phyloP scores from a whole-genome alignment of 2,888 invertebrate species.

The Hypsopygia costalis region DNA sequence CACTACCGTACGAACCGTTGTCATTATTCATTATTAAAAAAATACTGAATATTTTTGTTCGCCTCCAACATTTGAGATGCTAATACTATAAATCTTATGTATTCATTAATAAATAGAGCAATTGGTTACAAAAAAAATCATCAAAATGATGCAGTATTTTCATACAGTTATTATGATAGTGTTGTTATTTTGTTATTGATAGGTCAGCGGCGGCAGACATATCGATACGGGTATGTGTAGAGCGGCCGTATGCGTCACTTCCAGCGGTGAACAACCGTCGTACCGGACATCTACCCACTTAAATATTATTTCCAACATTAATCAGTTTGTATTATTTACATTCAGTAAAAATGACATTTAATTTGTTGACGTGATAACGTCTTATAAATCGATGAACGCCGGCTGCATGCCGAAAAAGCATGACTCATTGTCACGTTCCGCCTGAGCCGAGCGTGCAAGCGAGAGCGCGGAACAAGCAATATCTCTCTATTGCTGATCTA shows the following conservation, averaged over 20 bases:
- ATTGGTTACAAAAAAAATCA: neutral
- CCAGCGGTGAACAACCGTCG: constrained; percentile 4
- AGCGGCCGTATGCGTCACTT: neutral
- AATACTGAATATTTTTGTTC: neutral
- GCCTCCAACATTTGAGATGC: neutral
- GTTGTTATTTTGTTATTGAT: constrained; percentile 17
- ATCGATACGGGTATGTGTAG: too few relatives aligned
- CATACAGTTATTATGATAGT: neutral
- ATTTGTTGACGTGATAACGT: too few relatives aligned
- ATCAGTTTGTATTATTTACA: too few relatives aligned
- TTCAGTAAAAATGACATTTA: too few relatives aligned
- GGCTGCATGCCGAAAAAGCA: too few relatives aligned
- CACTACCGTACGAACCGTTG: constrained; percentile 66
- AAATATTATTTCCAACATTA: neutral
- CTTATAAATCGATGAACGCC: too few relatives aligned
- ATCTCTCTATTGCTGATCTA: too few relatives aligned
- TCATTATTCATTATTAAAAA: constrained; percentile 52
- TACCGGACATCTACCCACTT: neutral
- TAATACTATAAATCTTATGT: too few relatives aligned
- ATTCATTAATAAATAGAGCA: neutral
- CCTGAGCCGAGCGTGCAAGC: too few relatives aligned
- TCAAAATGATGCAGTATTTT: neutral
- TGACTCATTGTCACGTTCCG: too few relatives aligned
- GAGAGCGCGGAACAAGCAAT: too few relatives aligned
- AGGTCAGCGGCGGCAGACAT: constrained; percentile 10